A percentile compares a stretch with the other conserved stretches of the same genome.
Conservation (phyloP, 2,797 vertebrate genomes). For the Hoplostethus atlanticus region DNA sequence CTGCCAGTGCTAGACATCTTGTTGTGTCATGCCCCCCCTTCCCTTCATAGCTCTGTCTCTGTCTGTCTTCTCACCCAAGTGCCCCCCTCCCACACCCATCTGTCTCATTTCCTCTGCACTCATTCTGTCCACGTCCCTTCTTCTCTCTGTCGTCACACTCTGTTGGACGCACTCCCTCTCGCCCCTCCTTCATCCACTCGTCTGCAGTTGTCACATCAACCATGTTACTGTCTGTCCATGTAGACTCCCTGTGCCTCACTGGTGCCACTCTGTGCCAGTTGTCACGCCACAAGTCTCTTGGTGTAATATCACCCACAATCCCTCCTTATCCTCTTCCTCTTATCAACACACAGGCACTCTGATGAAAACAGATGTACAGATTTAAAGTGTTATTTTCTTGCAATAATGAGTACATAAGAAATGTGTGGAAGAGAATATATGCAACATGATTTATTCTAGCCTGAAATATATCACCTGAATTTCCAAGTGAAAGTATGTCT, state of each 20-base stretch:
- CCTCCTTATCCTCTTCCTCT: slow-evolving; percentile 10
- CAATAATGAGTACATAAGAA: too few relatives aligned
- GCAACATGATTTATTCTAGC: background rate
- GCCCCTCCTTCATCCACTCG: slow-evolving; percentile 40
- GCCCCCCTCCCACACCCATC: slow-evolving; percentile 31
- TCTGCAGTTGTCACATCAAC: slow-evolving; percentile 51
- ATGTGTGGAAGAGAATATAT: background rate
- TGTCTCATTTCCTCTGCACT: slow-evolving; percentile 40
- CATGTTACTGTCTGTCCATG: slow-evolving; percentile 39
- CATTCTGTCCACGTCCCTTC: slow-evolving; percentile 46
- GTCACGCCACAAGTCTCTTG: slow-evolving; percentile 33
- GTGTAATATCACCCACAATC: slow-evolving; percentile 23
- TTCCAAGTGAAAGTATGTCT: background rate
- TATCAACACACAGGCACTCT: slow-evolving; percentile 16
- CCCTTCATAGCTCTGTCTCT: background rate
- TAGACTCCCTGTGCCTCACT: slow-evolving; percentile 20
- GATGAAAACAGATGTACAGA: slow-evolving; percentile 5
- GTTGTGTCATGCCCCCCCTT: background rate
- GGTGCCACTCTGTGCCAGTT: slow-evolving; percentile 51
- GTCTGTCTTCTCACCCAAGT: slow-evolving; percentile 19
- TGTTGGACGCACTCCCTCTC: slow-evolving; percentile 52
- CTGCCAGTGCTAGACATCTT: slow-evolving; percentile 27
- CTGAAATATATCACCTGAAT: background rate
- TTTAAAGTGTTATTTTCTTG: background rate
- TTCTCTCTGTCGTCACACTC: slow-evolving; percentile 36